Percentiles rank a stretch among this genome's conserved stretches.
Conservation (phyloP, 2,113 vertebrate species). For the Puffinus mauretanicus region DNA sequence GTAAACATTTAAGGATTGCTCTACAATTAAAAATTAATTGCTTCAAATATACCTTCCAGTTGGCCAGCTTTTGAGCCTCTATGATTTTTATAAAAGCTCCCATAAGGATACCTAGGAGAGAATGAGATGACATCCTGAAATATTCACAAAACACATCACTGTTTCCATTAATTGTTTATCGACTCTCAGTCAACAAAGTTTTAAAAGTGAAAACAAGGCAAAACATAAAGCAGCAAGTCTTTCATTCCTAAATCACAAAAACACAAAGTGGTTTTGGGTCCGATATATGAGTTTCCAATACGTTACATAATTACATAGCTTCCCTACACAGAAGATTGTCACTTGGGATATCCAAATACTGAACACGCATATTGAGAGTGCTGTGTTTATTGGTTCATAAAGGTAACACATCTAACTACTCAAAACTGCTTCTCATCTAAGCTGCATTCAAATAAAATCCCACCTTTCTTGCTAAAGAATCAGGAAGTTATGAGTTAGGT, state of each 20-base stretch:
- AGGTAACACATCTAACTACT: background rate
- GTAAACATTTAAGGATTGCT: background rate
- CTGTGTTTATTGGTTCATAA: background rate
- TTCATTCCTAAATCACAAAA: background rate
- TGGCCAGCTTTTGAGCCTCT: conserved; percentile 95
- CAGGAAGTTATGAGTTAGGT: background rate
- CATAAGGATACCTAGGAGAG: conserved; percentile 91
- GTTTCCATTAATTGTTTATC: background rate
- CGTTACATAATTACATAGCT: background rate
- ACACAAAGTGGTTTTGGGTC: background rate
- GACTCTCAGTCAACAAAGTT: background rate
- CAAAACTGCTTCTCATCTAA: background rate
- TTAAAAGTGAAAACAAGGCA: background rate
- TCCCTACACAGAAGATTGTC: background rate
- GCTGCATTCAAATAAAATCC: background rate
- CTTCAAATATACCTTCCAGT: conserved; percentile 92
- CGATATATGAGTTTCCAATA: background rate
- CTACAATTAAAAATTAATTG: background rate
- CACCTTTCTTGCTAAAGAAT: background rate
- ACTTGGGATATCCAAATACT: background rate
- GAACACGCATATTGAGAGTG: background rate
- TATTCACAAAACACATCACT: background rate
- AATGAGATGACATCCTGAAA: conserved; percentile 10
- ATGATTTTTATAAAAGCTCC: conserved; percentile 98
- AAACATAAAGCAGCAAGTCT: background rate